Conservation (phyloP, 2,113 vertebrate species). For the Noctilio leporinus region DNA sequence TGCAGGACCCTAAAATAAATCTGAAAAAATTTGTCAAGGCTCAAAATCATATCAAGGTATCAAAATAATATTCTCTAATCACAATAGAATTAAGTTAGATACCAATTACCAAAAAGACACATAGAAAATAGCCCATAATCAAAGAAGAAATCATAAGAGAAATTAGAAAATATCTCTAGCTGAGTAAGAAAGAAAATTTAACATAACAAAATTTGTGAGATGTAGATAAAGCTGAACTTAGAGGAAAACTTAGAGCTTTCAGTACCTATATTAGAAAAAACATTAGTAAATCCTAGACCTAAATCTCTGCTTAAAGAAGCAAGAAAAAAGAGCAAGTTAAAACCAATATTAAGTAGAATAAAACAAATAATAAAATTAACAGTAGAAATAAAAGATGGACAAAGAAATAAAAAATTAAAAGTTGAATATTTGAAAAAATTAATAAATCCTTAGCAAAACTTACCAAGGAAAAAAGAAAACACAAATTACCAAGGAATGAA, state of each 20-base stretch:
- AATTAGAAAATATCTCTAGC: neutral
- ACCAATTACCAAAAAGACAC: neutral
- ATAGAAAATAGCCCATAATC: neutral
- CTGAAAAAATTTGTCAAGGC: neutral
- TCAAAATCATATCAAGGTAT: neutral
- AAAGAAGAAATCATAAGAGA: neutral
- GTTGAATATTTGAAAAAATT: neutral
- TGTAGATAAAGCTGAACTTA: neutral
- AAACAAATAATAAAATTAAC: neutral
- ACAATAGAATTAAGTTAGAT: neutral
- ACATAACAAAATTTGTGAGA: neutral
- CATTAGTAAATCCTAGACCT: neutral
- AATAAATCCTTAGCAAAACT: neutral
- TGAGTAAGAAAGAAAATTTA: neutral
- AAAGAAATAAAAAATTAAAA: slow-evolving; percentile 9
- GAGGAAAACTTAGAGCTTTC: neutral
- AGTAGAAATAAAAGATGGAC: neutral
- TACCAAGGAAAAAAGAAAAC: neutral
- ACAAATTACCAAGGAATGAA: neutral
- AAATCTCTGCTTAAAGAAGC: neutral
- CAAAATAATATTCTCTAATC: slow-evolving; percentile 7
- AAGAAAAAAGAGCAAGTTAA: neutral
- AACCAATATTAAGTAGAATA: neutral
- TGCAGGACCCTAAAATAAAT: neutral
- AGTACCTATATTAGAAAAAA: neutral